Percentiles rank a stretch among this genome's conserved stretches.
phyloP scores from a whole-genome alignment of 2,113 vertebrate species.

The Heteronetta atricapilla region DNA sequence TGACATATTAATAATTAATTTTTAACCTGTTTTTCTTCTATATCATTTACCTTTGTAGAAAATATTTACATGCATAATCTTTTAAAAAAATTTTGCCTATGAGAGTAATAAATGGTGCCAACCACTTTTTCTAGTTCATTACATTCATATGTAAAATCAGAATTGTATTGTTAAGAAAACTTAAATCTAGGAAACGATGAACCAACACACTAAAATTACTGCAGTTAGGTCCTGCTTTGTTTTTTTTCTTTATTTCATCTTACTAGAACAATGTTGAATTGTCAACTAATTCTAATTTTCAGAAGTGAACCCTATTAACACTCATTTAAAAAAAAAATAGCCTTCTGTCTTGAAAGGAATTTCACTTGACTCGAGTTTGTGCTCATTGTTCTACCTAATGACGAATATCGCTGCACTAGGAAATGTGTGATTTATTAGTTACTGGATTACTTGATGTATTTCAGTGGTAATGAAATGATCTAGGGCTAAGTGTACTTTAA shows the following conservation, averaged over 20 bases:
- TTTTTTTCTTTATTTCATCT: background rate
- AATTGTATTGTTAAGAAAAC: background rate
- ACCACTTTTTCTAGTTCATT: background rate
- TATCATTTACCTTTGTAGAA: background rate
- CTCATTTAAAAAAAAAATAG: background rate
- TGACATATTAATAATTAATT: background rate
- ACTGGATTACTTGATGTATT: background rate
- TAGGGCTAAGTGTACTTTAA: background rate
- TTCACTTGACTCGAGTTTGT: background rate
- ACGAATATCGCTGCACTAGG: background rate
- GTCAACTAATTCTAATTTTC: conserved; percentile 12
- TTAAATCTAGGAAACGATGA: background rate
- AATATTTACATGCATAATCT: background rate
- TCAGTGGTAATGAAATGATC: background rate
- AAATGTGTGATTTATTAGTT: background rate
- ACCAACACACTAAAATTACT: conserved; percentile 2
- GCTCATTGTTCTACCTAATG: background rate
- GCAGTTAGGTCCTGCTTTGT: background rate
- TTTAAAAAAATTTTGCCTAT: background rate
- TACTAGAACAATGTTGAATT: background rate
- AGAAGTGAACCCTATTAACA: background rate
- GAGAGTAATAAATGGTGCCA: background rate
- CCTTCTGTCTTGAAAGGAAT: background rate
- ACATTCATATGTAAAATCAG: background rate
- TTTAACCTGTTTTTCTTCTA: background rate